Percentiles rank a stretch among this genome's conserved stretches.
phyloP scores from a whole-genome alignment of 1,140 invertebrate species.

The Bombus breviceps region DNA sequence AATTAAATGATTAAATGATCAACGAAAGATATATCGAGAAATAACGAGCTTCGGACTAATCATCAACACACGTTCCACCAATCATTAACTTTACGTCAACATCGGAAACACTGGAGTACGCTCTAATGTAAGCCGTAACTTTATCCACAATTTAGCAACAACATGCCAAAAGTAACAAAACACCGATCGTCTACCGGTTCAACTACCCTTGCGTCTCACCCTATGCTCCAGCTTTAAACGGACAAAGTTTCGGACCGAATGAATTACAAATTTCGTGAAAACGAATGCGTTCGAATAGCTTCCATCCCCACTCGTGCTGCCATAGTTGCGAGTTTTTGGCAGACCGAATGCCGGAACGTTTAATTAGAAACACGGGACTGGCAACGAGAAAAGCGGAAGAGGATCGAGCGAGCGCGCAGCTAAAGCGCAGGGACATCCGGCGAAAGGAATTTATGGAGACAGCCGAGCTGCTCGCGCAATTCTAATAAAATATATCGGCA shows the following conservation, averaged over 20 bases:
- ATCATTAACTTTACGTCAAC: no score
- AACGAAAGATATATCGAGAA: no score
- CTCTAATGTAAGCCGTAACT: background rate
- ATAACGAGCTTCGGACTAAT: no score
- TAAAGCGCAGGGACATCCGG: constrained; percentile 78
- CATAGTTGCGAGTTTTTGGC: constrained; percentile 52
- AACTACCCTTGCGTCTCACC: background rate
- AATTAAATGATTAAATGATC: no score
- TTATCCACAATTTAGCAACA: background rate
- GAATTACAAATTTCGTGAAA: constrained; percentile 34
- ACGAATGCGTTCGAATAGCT: constrained; percentile 18
- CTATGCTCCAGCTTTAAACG: background rate
- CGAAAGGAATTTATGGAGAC: constrained; percentile 80
- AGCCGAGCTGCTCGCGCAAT: constrained; percentile 72
- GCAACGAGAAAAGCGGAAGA: background rate
- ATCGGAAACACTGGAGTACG: no score
- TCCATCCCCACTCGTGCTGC: background rate
- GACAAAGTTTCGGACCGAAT: background rate
- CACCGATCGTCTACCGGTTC: background rate
- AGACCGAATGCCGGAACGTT: constrained; percentile 65
- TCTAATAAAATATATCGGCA: constrained; percentile 83
- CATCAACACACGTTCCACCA: no score
- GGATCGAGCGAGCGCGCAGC: constrained; percentile 60
- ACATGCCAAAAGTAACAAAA: background rate
- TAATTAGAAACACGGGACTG: constrained; percentile 76